Percentiles rank a stretch among this genome's conserved stretches.
Evolutionary conservation across 2,113 vertebrate genomes (phyloP).

Genomic region (Ploceus nigricollis): DNA sequence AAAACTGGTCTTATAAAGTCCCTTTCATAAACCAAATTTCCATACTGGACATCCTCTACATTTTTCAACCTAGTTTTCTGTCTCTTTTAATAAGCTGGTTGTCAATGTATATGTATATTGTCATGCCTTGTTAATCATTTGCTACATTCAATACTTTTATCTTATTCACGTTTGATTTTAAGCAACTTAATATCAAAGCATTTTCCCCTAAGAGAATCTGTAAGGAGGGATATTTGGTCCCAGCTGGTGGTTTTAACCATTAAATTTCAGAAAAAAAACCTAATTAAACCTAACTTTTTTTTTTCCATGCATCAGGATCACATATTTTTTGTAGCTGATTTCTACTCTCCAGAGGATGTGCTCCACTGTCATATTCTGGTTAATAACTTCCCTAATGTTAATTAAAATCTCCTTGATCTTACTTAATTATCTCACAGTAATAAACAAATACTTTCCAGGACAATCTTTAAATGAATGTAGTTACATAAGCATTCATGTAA

Average conservation of each 20-base stretch:
- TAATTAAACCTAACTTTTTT: not conserved
- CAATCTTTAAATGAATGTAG: not conserved
- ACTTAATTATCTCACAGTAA: not conserved
- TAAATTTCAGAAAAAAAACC: not conserved
- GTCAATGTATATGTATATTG: not conserved
- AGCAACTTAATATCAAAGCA: rapidly evolving
- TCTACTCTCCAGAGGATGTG: not conserved
- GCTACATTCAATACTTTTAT: not conserved
- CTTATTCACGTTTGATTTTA: not conserved
- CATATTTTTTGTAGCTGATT: not conserved
- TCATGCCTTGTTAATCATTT: not conserved
- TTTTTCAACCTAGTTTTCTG: not conserved
- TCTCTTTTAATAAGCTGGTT: not conserved
- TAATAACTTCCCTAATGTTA: not conserved
- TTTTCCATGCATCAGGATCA: not conserved
- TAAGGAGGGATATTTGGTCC: not conserved
- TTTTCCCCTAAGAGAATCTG: not conserved
- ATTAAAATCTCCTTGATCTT: not conserved
- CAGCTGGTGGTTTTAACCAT: not conserved
- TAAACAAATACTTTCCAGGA: not conserved
- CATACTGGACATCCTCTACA: not conserved
- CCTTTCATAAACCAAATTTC: not conserved
- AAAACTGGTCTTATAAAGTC: not conserved
- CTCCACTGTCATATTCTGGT: not conserved
- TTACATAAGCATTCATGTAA: not conserved